Base-by-base conservation (phyloP, 2,888 invertebrate species). In the Notocelia uddmanniana region DNA sequence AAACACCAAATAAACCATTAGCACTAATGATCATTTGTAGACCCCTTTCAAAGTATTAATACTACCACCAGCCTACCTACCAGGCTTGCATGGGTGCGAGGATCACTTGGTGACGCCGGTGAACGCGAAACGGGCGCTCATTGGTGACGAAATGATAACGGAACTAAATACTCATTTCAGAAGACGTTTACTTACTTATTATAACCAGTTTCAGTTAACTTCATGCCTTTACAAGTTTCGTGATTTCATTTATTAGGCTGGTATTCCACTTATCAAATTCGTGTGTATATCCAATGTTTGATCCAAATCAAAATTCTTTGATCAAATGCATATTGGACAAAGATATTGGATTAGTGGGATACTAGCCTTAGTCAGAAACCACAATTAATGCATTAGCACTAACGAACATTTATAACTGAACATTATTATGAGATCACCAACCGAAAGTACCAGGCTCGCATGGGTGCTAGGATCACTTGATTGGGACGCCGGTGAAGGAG, bases 401-500 rank as follows among this genome's bases (percentile, higher is more conserved):
- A 55, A 55, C n/a, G n/a, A n/a, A n/a, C n/a, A n/a, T n/a, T n/a
- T 11, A 52, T 10, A 26, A 26, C 8, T 2, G n/a, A 52, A 34
- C 13, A 13, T 34, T n/a, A 60, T 1, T 15, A 21, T 64, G 52
- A 64, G 64, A 64, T 64, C 52, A 34, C 64, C 55, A 55, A 48
- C 41, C 52, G 13, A 34, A 18, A 71, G 79, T 82, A 81, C 79
- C 78, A 80, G 81, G 80, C 77, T 76, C 76, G 79, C 79, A 79
- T 76, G 68, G 67, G 73, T 57, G 73, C 70, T 57, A 68, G 54
- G 69, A 10, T 89, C 88, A 89, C 80, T 88, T 82, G 73, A 93
- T 86, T 76, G 97, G 96, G 55, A 85, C 94, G 81, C 95, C 95
- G 78, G 96, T 96, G 89, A 96, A 95, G 91, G 96, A 96, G 89